Evolutionary conservation across 2,888 invertebrate genomes (phyloP).

Genomic region (Sminthurinus aureus): DNA sequence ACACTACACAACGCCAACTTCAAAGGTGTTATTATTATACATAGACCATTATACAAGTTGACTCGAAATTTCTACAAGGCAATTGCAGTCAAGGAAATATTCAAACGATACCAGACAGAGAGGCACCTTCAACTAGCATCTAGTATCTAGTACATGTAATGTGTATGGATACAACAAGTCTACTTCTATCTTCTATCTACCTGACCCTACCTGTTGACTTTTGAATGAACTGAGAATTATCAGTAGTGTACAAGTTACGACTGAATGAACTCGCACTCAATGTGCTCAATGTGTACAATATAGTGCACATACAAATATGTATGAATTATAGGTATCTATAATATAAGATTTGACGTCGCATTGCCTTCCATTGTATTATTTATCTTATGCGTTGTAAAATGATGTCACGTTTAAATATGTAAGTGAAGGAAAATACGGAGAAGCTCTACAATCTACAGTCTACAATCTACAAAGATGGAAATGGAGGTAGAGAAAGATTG

Average conservation of each 20-base stretch:
- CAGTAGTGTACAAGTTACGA: neutral
- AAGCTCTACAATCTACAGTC: too few species aligned
- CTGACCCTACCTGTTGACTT: neutral
- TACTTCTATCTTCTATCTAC: too few species aligned
- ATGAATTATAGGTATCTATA: too few species aligned
- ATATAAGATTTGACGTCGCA: neutral
- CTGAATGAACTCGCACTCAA: neutral
- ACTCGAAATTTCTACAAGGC: too few species aligned
- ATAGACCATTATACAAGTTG: neutral
- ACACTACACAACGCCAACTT: neutral
- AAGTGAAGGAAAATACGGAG: too few species aligned
- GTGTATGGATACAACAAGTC: too few species aligned
- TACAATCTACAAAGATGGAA: too few species aligned
- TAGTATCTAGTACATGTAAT: too few species aligned
- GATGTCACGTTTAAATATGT: neutral
- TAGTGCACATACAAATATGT: too few species aligned
- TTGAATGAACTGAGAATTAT: neutral
- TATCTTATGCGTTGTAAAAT: neutral
- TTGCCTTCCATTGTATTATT: neutral
- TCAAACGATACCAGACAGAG: neutral
- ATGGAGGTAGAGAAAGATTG: neutral
- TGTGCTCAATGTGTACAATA: too few species aligned
- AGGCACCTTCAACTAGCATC: neutral
- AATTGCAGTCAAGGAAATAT: neutral
- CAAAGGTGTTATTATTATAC: neutral